Evolutionary conservation across 2,797 vertebrate genomes (phyloP), one percentile per base, ranked within the genome.

Genomic region (Rhinichthys osculus): DNA sequence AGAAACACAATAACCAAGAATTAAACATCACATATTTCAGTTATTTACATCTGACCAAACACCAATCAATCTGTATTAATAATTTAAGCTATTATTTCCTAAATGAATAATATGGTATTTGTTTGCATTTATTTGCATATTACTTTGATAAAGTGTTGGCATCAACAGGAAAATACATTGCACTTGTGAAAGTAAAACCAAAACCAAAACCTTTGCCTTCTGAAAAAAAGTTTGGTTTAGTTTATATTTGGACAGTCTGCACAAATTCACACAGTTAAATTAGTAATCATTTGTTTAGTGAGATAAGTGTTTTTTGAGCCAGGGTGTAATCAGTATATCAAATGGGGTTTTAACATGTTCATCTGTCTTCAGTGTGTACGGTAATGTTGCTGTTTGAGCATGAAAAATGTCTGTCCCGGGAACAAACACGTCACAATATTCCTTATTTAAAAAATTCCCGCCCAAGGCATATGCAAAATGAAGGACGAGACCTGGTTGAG

Each of bases 1-100:
- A 83, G 8, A 90, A 90, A 90, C 44, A 16, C 30, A 16, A 69
- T 14, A 1, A 14, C 0, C 62, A 69, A 81, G 23, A 54, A 62
- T 42, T 10, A 33, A 50, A 57, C 35, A 38, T 78, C 13, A 40
- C 54, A 62, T 4, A 62, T 19, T 62, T 17, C 16, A 59, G 54
- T 30, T 17, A 17, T 23, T 42, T 40, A 57, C 33, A 57, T 78
- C 4, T 19, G 2, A 78, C 2, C 2, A 38, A 38, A 38, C 5
- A 78, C 17, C 59, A 1, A 10, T 52, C 5, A 70, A 42, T 13
- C 5, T 52, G 16, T 21, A 52, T 52, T 52, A 52, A 21, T 23
- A 76, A 23, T 2, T 38, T 30, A 35, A 54, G 30, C 27, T 50
- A 33, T 50, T 17, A 9, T 33, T 30, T 50, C 14, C 47, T 47